Percentiles rank a stretch among this genome's conserved stretches.
phyloP scores from a whole-genome alignment of 1,140 invertebrate species.

The Anagrus nilaparvatae region DNA sequence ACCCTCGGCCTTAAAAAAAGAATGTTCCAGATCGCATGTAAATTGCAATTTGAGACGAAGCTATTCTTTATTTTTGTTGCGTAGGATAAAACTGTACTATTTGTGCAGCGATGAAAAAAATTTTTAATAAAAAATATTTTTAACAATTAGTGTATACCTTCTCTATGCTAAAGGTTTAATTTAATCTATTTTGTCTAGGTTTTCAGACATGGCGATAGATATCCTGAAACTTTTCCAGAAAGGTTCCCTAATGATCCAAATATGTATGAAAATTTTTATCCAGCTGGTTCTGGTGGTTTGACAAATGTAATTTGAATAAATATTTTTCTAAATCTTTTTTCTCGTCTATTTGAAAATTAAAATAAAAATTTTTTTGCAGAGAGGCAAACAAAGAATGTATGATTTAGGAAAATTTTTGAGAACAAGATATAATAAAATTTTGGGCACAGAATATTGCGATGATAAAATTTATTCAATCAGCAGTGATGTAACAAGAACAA shows the following conservation, averaged over 20 bases:
- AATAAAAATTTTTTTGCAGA: neutral
- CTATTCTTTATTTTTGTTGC: too few species aligned
- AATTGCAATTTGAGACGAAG: too few species aligned
- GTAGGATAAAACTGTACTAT: too few species aligned
- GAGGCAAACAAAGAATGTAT: slow-evolving; percentile 6
- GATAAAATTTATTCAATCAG: neutral
- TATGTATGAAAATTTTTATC: slow-evolving; percentile 4
- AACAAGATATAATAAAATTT: neutral
- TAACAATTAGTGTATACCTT: too few species aligned
- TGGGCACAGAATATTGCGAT: neutral
- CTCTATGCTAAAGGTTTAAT: too few species aligned
- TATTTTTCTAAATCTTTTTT: neutral
- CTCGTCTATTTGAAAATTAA: neutral
- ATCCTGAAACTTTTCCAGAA: slow-evolving; percentile 2
- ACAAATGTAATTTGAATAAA: slow-evolving; percentile 9
- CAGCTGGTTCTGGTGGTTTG: neutral
- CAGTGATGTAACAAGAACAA: neutral
- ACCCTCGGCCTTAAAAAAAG: too few species aligned
- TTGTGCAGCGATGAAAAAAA: too few species aligned
- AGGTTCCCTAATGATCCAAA: slow-evolving; percentile 10
- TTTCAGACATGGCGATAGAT: slow-evolving; percentile 11
- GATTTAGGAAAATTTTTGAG: slow-evolving; percentile 4
- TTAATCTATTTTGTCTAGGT: too few species aligned
- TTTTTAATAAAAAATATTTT: too few species aligned
- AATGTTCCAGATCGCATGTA: too few species aligned